These are phyloP conservation scores for Hydrolagus affinis DNA, from an alignment of 2,113 vertebrate genomes.

Conservation along the genomic window DNA sequence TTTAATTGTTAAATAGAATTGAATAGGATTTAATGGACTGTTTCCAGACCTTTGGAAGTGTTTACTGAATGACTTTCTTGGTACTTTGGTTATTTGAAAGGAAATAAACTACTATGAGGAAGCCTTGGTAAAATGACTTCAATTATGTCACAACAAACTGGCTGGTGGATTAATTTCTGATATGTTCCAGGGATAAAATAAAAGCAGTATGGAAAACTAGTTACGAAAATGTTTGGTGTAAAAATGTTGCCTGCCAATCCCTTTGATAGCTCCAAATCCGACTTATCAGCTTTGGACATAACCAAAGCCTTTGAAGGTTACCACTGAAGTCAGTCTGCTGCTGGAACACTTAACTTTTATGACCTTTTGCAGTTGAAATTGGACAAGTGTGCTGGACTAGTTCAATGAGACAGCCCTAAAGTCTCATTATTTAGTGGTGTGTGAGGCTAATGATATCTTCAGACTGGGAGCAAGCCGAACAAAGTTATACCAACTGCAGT, in stretches of 20 bases:
- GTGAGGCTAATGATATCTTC: constrained; percentile 45
- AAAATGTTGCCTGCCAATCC: constrained; percentile 45
- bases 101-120: constrained; percentile 35
- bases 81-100: not conserved
- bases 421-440: constrained; percentile 62
- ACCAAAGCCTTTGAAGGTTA: constrained; percentile 57
- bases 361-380: constrained; percentile 59
- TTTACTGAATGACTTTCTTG: not conserved
- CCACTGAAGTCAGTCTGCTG: constrained; percentile 53
- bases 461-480: constrained; percentile 47
- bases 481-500: constrained; percentile 50
- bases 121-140: constrained; percentile 28
- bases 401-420: constrained; percentile 52
- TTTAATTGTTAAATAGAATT: not conserved
- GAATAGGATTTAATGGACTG: not conserved
- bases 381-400: constrained; percentile 52
- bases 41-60: not conserved
- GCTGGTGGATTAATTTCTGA: not conserved
- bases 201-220: constrained; percentile 36
- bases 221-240: constrained; percentile 35
- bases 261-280: constrained; percentile 58
- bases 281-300: constrained; percentile 47
- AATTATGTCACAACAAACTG: not conserved
- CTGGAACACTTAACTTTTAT: constrained; percentile 74
- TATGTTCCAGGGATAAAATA: constrained; percentile 34